Evolutionary conservation across 2,888 invertebrate species (phyloP), one percentile per base, ranked within the genome.

Genomic region (Ormyrus rosae): DNA sequence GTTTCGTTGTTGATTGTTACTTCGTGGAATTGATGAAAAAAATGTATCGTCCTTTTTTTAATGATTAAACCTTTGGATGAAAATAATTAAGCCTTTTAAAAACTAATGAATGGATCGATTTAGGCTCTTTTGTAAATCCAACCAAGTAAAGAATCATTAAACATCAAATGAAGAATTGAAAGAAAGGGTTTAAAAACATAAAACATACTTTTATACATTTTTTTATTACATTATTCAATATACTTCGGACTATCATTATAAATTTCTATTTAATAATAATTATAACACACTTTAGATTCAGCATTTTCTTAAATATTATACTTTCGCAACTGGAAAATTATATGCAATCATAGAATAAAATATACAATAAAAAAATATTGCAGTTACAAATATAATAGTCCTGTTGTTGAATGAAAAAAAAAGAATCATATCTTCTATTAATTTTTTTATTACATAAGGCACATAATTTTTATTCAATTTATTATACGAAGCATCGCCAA

Each of bases 401-500:
- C 48, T 70, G 46, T 53, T n/a, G 46, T 48, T 5, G 10, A 70
- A 51, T 70, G 56, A 60, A 11, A 60, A 11, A 60, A n/a, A 67
- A 61, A 56, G 45, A 60, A 53, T 45, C 51, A 46, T 71, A 69
- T 9, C 1, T 64, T 58, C 11, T 70, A 45, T 61, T 73, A 13
- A 58, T 45, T 53, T 60, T 2, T 75, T 70, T 56, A n/a, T 76
- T 34, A 19, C 51, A 61, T 74, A 81, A 81, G 81, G 81, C 78
- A 81, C 78, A 72, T 75, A 75, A 80, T 81, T 45, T 34, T 71
- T 71, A 78, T 67, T 34, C 34, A 34, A 74, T 78, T 61, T 75
- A 61, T 63, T 60, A 34, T 60, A 50, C 61, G 68, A 73, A 77
- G 68, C 72, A 69, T 80, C 48, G 58, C 70, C 65, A 81, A 78